phyloP scores from a whole-genome alignment of 2,797 vertebrate genomes.

The Bradypodion ventrale region DNA sequence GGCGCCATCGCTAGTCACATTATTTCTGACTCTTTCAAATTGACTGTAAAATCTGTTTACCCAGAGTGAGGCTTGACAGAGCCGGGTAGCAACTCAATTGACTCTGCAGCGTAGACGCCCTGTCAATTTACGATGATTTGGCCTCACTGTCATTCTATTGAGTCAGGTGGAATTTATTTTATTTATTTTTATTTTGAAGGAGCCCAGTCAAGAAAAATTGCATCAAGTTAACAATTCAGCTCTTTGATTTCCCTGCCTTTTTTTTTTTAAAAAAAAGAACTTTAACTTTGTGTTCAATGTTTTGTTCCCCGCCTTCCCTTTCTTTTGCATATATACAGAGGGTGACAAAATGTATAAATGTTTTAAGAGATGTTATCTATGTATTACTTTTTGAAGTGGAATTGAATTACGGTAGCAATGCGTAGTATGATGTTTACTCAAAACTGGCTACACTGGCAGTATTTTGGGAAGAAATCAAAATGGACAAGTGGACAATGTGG shows the following conservation, averaged over 20 bases:
- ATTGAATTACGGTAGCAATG: too few species aligned
- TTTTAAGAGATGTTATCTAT: too few species aligned
- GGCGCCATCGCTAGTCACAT: slow-evolving; percentile 46
- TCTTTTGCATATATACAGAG: too few species aligned
- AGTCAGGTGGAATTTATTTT: slow-evolving; percentile 54
- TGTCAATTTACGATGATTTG: slow-evolving; percentile 52
- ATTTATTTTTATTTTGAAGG: slow-evolving; percentile 47
- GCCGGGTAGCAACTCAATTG: background rate
- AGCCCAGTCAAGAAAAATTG: slow-evolving; percentile 28
- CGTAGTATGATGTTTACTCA: too few species aligned
- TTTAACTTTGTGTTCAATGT: background rate
- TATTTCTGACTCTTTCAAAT: slow-evolving; percentile 56
- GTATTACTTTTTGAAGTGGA: too few species aligned
- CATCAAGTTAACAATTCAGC: slow-evolving; percentile 43
- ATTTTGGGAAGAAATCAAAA: too few species aligned
- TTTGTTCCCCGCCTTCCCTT: background rate
- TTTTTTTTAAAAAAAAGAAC: background rate
- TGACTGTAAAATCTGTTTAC: slow-evolving; percentile 59
- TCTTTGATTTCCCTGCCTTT: slow-evolving; percentile 35
- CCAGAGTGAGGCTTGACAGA: background rate
- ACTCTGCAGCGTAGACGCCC: slow-evolving; percentile 17
- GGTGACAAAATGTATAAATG: too few species aligned
- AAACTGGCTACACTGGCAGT: too few species aligned
- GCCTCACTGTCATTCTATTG: slow-evolving; percentile 49
- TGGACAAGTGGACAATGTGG: too few species aligned